These are phyloP conservation scores for Drosophila kohkoa DNA, from an alignment of 1,140 invertebrate species.

Conservation along the genomic window DNA sequence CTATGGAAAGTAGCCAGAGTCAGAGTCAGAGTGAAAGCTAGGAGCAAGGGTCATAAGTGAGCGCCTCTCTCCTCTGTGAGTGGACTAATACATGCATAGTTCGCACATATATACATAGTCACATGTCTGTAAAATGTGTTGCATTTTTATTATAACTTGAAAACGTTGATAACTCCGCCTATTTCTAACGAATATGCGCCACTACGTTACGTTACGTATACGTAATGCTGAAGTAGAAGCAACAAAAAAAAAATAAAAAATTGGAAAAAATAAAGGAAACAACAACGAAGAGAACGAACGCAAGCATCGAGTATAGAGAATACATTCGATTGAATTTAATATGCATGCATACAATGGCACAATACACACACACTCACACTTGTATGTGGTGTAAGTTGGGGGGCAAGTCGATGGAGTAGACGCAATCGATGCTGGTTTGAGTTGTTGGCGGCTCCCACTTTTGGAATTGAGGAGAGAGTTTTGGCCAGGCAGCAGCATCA, in stretches of 20 bases:
- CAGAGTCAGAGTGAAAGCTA: conserved; percentile 25
- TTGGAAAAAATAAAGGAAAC: conserved; percentile 34
- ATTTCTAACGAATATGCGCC: conserved; percentile 78
- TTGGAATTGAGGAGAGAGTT: conserved; percentile 9
- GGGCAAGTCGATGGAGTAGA: conserved; percentile 21
- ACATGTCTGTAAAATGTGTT: conserved; percentile 78
- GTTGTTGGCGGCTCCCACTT: conserved; percentile 18
- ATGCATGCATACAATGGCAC: conserved; percentile 82
- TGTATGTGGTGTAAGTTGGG: not conserved
- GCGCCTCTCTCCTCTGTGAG: conserved; percentile 38
- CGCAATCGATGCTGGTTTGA: conserved; percentile 28
- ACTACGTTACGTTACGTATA: conserved; percentile 70
- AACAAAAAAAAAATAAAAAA: conserved; percentile 39
- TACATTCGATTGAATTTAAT: conserved; percentile 84
- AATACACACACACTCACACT: conserved; percentile 41
- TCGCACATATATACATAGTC: conserved; percentile 45
- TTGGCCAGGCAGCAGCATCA: conserved; percentile 17
- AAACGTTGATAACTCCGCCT: conserved; percentile 84
- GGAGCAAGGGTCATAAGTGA: conserved; percentile 58
- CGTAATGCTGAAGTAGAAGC: conserved; percentile 47
- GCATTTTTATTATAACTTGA: conserved; percentile 84
- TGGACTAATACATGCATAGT: conserved; percentile 32
- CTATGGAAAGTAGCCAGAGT: conserved; percentile 78
- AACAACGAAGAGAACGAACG: not conserved
- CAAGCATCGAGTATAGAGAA: conserved; percentile 72